Base-by-base conservation (phyloP, 2,888 invertebrate genomes). In the Apoda limacodes region DNA sequence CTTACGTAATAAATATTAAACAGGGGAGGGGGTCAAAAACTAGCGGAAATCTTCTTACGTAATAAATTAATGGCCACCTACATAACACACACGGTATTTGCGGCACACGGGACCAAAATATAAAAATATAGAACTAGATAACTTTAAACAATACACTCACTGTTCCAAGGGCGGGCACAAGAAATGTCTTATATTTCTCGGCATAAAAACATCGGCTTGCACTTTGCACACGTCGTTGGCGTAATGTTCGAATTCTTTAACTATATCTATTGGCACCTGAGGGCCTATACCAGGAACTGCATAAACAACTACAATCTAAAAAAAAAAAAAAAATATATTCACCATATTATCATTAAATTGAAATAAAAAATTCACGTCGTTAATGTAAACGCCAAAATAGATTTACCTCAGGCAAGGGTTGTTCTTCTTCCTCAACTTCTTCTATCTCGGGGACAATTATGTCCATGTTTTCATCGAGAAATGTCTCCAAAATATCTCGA, bases 171-270 rank as follows among this genome's bases (percentile, higher is more conserved):
- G 85, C 1, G 90, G 89, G 42, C 89, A 89, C 28, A 85, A 69
- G 43, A 84, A 85, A 45, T 89, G 89, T 3, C 87, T 68, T 3
- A 89, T 76, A 50, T 90, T 88, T 43, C 89, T 78, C 1, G 89
- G 89, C 82, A 88, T 88, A 13, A 88, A 82, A 67, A 86, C 68
- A 1, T 86, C 87, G 0, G 83, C 82, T 35, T 89, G 89, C 3
- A 81, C 64, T 38, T 69, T 75, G 13, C 84, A 72, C 12, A 80
- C 75, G 6, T 80, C 76, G 6, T 55, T 45, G 24, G 82, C 78
- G 42, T 85, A 87, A 3, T 81, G 71, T 5, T 72, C 52, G 22
- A 88, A 83, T 3, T 82, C 82, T 0, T 58, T 50, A 0, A 84
- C 60, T 9, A 83, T 62, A 1, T 82, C 68, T 1, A 63, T 49